Evolutionary conservation across 2,888 invertebrate genomes (phyloP).

Genomic region (Erebia palarica): DNA sequence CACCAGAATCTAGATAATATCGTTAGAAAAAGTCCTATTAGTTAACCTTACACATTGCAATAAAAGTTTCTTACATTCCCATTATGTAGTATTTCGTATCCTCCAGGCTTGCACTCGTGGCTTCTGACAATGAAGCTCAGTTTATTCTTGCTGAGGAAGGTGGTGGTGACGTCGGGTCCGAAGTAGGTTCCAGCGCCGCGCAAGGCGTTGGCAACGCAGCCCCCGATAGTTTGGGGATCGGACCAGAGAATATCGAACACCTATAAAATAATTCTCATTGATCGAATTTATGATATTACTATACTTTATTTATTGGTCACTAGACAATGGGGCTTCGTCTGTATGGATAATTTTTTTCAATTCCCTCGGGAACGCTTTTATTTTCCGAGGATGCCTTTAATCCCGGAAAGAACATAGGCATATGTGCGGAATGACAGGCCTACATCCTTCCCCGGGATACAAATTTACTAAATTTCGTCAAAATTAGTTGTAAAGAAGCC

Average conservation of each 20-base stretch:
- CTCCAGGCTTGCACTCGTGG: conserved; percentile 96
- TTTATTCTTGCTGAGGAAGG: conserved; percentile 89
- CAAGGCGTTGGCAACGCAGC: conserved; percentile 91
- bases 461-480: too few relatives aligned
- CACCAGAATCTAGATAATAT: too few relatives aligned
- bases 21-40: not conserved
- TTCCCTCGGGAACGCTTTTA: too few relatives aligned
- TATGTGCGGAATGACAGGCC: too few relatives aligned
- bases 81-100: conserved; percentile 93
- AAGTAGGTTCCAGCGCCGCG: conserved; percentile 97
- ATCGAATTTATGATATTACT: too few relatives aligned
- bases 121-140: conserved; percentile 91
- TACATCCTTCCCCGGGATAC: too few relatives aligned
- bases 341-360: too few relatives aligned
- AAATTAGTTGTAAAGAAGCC: too few relatives aligned
- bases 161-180: conserved; percentile 93
- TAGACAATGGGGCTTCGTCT: too few relatives aligned
- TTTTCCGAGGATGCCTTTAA: too few relatives aligned
- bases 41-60: not conserved
- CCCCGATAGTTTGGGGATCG: conserved; percentile 91
- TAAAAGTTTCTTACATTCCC: conserved; percentile 84
- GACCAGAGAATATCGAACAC: conserved; percentile 97
- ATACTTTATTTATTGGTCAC: too few relatives aligned
- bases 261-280: conserved; percentile 63
- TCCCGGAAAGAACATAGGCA: too few relatives aligned